Base-by-base conservation (phyloP, 2,888 invertebrate genomes). In the Sinodicranocentrus sp. region DNA sequence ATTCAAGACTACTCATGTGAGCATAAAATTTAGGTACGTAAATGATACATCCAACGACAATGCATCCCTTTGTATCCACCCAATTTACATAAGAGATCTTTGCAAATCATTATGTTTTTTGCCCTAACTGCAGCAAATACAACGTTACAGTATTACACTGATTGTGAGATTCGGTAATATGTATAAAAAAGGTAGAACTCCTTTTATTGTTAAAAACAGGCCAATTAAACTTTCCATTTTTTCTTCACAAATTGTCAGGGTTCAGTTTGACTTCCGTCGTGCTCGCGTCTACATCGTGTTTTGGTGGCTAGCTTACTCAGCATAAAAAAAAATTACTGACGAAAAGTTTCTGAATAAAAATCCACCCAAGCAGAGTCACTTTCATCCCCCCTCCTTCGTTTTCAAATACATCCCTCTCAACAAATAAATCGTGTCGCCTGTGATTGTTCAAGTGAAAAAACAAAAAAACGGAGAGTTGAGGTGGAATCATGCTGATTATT, bases 141-240 rank as follows among this genome's bases (percentile, higher is more conserved):
- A 19, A 28, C 6, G 3, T 21, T 17, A 39, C 3, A 6, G 21
- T 3, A 10, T 13, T 13, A 44, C 44, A 70, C n/a, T n/a, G n/a
- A 48, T 2, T n/a, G n/a, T 52, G 5, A 52, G n/a, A 13, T 17
- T 19, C 1, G 21, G 2, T 8, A 39, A 13, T 8, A 39, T 8
- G 13, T 39, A 5, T 39, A 39, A 39, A 5, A 13, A 39, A 5
- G 13, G 39, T 39, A 48, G 2, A n/a, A 48, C 48, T 17, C 48
- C 23, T n/a, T 26, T 26, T 63, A 1, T 63, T 63, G 17, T 39
- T 52, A 44, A 65, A 82, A 57, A 57, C 52, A 71, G 63, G 28
- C 59, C 80, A 79, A 84, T 84, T 84, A 76, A 84, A 84, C 84
- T 84, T 84, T 84, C 80, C 52, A 76, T 84, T 84, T 83, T 84